Conservation (phyloP, 2,888 invertebrate genomes). For the Ferrisia virgata region DNA sequence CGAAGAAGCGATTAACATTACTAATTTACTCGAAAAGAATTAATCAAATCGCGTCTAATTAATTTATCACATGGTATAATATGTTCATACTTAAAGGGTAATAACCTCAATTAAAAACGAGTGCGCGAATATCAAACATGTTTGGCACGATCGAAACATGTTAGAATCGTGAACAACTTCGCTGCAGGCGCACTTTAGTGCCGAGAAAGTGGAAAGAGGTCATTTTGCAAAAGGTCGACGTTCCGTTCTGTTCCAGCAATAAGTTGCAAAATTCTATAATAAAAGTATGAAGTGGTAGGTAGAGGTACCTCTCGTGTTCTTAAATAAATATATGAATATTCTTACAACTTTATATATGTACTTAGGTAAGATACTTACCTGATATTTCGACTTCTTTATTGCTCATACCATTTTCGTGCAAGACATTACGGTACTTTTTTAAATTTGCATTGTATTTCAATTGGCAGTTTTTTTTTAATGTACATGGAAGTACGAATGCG, state of each 20-base stretch:
- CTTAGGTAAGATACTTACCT: too few species aligned
- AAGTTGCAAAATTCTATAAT: not conserved
- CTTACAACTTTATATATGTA: too few species aligned
- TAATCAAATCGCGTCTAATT: conserved; percentile 31
- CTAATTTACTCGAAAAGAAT: conserved; percentile 13
- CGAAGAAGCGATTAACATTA: conserved; percentile 18
- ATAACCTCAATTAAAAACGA: conserved; percentile 34
- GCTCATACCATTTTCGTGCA: not conserved
- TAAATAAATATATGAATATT: too few species aligned
- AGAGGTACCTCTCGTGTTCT: too few species aligned
- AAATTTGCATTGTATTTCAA: not conserved
- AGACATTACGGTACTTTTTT: not conserved
- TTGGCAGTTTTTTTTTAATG: not conserved
- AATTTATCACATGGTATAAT: conserved; percentile 24
- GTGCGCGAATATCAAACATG: conserved; percentile 21
- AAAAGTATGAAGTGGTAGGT: too few species aligned
- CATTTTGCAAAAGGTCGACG: conserved; percentile 22
- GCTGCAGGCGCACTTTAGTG: not conserved
- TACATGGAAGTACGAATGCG: not conserved
- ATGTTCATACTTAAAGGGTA: conserved; percentile 10
- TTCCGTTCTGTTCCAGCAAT: not conserved
- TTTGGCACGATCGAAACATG: conserved; percentile 36
- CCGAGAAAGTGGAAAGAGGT: conserved; percentile 26
- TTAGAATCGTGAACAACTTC: conserved; percentile 32
- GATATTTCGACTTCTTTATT: too few species aligned